These are phyloP conservation scores for Galeopterus variegatus DNA, from an alignment of 2,113 vertebrate species.

Conservation along the genomic window DNA sequence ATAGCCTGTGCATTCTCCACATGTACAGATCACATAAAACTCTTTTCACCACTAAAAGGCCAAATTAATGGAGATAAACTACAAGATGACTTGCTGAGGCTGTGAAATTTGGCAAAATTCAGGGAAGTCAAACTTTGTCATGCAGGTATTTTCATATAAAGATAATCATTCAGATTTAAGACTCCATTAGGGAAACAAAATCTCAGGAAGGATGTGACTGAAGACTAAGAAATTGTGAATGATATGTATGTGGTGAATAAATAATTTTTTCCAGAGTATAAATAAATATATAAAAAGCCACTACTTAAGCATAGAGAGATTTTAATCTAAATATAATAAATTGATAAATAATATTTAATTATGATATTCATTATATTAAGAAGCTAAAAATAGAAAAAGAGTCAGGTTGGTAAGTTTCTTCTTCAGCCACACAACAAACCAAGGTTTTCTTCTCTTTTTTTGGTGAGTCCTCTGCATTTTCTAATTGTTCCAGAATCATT, in stretches of 20 bases:
- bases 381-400: not conserved
- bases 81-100: not conserved
- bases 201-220: not conserved
- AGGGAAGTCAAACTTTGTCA: not conserved
- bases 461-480: not conserved
- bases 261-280: not conserved
- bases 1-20: not conserved
- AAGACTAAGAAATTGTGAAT: not conserved
- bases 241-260: not conserved
- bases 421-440: not conserved
- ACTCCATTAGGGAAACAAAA: not conserved
- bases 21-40: not conserved
- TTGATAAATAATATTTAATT: not conserved
- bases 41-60: not conserved
- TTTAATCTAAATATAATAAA: not conserved
- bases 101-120: not conserved
- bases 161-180: not conserved
- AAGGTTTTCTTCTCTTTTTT: not conserved
- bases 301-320: not conserved
- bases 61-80: not conserved
- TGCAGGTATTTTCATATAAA: not conserved
- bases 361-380: not conserved
- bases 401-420: not conserved
- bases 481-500: not conserved
- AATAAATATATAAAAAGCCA: not conserved